Evolutionary conservation across 92 coral and sea anemone species (phyloP), one percentile per base, ranked within the genome.

Genomic region (Epizoanthus fatuus): DNA sequence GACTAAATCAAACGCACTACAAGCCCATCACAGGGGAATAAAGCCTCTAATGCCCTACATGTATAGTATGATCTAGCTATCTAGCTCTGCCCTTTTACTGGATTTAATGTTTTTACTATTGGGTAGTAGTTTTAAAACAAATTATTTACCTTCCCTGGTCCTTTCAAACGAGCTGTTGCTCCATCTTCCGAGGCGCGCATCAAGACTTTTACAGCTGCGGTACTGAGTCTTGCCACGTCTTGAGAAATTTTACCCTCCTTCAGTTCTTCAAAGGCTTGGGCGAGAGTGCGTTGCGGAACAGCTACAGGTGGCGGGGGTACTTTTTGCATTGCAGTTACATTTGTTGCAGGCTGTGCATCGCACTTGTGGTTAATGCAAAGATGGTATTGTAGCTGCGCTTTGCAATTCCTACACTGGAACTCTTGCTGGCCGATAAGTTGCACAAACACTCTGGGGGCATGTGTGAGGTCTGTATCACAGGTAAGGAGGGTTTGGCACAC

Each of bases 201-300:
- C 29, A 59, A 59, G 7, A 19, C 65, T 59, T 59, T 19, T 59
- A 59, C 65, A n/a, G 65, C 65, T 12, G 65, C 35, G 65, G 25
- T 59, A 59, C 65, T 59, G 32, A 59, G 7, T 3, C 65, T 59
- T 59, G 22, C 29, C 20, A 59, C 65, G 12, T 29, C 35, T 29
- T 29, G 2, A 29, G 35, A 29, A 29, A 29, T 29, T 29, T 29
- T 29, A 29, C 35, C 65, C 65, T 59, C 65, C 65, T 17, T 59
- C 65, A 59, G 65, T 59, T 59, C 65, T 59, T 59, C 65, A 59
- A 59, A 29, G 65, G 65, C 65, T 59, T 59, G 65, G 17, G 64
- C 64, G 64, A 59, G n/a, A 59, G 65, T 59, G 65, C 65, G 32
- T 59, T n/a, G 32, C 5, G 65, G 35, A 17, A 59, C 32, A 59